Evolutionary conservation across 2,113 vertebrate species (phyloP).

Genomic region (Dasyurus viverrinus): DNA sequence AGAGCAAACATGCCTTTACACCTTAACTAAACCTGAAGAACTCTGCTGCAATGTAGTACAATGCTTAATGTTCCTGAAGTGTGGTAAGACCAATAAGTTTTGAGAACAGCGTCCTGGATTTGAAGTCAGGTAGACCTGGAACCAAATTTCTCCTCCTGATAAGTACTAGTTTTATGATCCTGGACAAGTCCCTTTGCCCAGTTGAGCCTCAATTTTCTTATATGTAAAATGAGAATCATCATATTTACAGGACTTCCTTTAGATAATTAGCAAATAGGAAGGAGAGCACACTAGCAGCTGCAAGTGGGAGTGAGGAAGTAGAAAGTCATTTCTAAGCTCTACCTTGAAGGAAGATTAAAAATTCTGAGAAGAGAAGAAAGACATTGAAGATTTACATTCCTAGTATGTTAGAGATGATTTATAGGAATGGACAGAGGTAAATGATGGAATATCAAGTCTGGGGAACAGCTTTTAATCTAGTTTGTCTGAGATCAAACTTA

Average conservation of each 20-base stretch:
- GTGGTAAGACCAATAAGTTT: neutral
- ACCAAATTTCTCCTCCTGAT: neutral
- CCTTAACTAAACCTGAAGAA: neutral
- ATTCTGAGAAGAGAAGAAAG: neutral
- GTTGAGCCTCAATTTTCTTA: neutral
- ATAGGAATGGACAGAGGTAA: neutral
- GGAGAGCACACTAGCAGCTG: neutral
- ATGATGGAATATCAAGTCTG: neutral
- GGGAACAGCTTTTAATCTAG: neutral
- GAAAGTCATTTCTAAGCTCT: neutral
- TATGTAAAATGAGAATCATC: neutral
- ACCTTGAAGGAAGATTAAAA: neutral
- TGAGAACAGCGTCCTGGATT: neutral
- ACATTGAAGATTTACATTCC: neutral
- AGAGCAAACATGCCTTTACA: neutral
- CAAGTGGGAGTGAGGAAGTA: neutral
- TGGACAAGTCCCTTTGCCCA: neutral
- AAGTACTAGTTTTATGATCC: neutral
- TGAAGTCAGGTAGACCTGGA: neutral
- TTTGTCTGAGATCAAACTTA: neutral
- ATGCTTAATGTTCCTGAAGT: neutral
- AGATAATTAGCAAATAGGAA: neutral
- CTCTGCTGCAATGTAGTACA: neutral
- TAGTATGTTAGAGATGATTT: neutral
- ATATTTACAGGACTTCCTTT: neutral